Evolutionary conservation across 2,113 vertebrate genomes (phyloP).

Genomic region (Platysternon megacephalum): DNA sequence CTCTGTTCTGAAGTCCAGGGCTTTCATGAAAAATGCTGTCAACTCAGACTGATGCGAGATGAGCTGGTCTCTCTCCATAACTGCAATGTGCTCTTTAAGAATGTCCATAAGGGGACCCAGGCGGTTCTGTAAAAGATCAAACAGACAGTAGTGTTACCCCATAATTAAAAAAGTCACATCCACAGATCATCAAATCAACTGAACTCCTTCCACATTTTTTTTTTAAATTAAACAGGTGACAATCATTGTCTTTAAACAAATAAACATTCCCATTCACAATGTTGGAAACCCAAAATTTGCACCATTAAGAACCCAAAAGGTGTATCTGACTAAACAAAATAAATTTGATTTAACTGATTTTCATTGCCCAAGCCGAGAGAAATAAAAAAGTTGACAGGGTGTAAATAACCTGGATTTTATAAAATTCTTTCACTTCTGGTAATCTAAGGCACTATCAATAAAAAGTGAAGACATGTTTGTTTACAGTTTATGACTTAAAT

Average conservation of each 20-base stretch:
- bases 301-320: neutral
- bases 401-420: neutral
- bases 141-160: neutral
- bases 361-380: neutral
- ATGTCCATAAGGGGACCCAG: constrained; percentile 88
- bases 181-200: neutral
- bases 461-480: neutral
- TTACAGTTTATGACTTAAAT: neutral
- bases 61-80: constrained; percentile 90
- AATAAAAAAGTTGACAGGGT: fast-evolving
- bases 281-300: neutral
- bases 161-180: neutral
- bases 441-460: fast-evolving
- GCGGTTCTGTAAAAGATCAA: constrained; percentile 77
- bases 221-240: neutral
- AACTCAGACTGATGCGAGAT: constrained; percentile 90
- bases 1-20: constrained; percentile 88
- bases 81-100: constrained; percentile 88
- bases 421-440: neutral
- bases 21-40: constrained; percentile 89
- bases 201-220: neutral
- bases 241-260: neutral
- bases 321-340: neutral
- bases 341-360: neutral
- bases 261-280: neutral